phyloP scores from a whole-genome alignment of 2,797 vertebrate genomes.

The Gymnothorax javanicus region DNA sequence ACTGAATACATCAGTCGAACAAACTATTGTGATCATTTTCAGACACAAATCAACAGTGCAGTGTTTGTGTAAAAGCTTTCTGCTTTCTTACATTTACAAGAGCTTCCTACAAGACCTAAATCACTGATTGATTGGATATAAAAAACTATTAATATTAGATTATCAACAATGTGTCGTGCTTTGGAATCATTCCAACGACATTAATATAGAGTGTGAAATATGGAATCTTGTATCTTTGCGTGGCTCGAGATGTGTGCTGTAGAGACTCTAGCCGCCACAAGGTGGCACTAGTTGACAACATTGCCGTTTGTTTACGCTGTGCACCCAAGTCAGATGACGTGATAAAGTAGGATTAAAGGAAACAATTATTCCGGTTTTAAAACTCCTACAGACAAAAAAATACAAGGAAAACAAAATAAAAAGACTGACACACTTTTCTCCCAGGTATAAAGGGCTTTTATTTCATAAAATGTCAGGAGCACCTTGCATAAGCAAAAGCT shows the following conservation, averaged over 20 bases:
- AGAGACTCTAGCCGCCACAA: constrained; percentile 45
- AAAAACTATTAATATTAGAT: not conserved
- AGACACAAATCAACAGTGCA: too few relatives aligned
- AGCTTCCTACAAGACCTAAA: not conserved
- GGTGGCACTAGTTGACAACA: constrained; percentile 51
- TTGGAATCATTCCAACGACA: not conserved
- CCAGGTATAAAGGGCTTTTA: constrained; percentile 34
- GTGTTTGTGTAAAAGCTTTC: not conserved
- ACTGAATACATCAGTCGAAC: not conserved
- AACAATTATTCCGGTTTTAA: constrained; percentile 17
- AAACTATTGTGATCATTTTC: not conserved
- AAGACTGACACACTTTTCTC: constrained; percentile 40
- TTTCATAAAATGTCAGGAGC: constrained; percentile 38
- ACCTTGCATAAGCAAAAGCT: constrained; percentile 19
- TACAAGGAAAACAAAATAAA: constrained; percentile 35
- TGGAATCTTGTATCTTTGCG: not conserved
- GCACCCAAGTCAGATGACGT: constrained; percentile 23
- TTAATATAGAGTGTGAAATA: not conserved
- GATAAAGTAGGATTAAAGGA: constrained; percentile 21
- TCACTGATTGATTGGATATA: not conserved
- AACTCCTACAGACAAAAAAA: constrained; percentile 11
- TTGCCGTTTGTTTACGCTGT: not conserved
- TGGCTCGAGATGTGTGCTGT: constrained; percentile 12
- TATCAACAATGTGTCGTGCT: not conserved
- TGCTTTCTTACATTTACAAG: not conserved